These are phyloP conservation scores for Gymnothorax reevesii DNA, from an alignment of 2,797 vertebrate species.

Conservation along the genomic window DNA sequence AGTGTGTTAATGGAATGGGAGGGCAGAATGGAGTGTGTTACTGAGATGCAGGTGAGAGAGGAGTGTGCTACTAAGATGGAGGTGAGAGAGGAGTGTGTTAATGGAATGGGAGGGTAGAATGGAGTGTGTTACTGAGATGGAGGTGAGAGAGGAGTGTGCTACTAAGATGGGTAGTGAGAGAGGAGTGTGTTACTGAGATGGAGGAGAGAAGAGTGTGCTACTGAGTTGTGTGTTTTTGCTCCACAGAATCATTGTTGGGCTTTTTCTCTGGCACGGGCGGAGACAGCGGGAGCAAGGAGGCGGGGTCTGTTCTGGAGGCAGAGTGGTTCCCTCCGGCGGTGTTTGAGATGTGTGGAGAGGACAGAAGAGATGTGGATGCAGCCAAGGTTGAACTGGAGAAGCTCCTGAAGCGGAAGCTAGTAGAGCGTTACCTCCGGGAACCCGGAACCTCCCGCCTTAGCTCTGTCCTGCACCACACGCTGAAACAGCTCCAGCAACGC, in stretches of 20 bases:
- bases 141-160: not conserved
- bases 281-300: not conserved
- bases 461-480: too few relatives aligned
- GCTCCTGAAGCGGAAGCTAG: slow-evolving; percentile 71
- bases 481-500: slow-evolving; percentile 50
- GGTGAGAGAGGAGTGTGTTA: not conserved
- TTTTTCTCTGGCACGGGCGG: not conserved
- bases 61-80: not conserved
- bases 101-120: not conserved
- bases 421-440: slow-evolving; percentile 58
- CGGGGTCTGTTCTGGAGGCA: slow-evolving; percentile 44
- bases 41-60: not conserved
- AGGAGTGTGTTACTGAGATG: too few relatives aligned
- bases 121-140: not conserved
- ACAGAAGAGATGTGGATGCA: slow-evolving; percentile 45
- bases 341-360: slow-evolving; percentile 82
- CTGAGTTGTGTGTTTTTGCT: not conserved
- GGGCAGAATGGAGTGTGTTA: not conserved
- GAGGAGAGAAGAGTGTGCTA: not conserved
- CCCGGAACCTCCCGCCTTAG: slow-evolving; percentile 67
- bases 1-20: not conserved
- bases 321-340: slow-evolving; percentile 61
- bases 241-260: slow-evolving; percentile 35
- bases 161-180: too few relatives aligned
- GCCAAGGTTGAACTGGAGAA: slow-evolving; percentile 60